A percentile compares a stretch with the other conserved stretches of the same genome.
Evolutionary conservation across 2,797 vertebrate genomes (phyloP).

Genomic region (Gallirallus australis): DNA sequence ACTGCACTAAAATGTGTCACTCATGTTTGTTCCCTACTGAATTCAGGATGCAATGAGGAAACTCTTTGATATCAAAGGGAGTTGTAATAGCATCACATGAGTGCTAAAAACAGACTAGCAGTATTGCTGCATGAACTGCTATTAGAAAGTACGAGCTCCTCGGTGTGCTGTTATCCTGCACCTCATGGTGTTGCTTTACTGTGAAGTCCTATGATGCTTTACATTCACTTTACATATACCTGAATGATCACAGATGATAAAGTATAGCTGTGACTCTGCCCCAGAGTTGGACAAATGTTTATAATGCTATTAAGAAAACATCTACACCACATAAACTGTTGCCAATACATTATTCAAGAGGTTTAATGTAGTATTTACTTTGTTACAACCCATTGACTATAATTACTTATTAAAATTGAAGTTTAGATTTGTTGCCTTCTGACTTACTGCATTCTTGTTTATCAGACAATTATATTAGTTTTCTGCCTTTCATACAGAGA

Average conservation of each 20-base stretch:
- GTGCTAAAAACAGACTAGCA: neutral
- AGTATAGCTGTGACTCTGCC: neutral
- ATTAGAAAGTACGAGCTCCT: neutral
- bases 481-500: neutral
- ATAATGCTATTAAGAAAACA: neutral
- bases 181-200: neutral
- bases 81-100: neutral
- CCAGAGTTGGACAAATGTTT: neutral
- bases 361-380: neutral
- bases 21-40: neutral
- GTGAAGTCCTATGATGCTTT: neutral
- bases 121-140: neutral
- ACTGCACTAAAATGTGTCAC: neutral
- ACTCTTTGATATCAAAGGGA: neutral
- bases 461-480: neutral
- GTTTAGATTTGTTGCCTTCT: neutral
- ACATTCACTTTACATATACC: neutral
- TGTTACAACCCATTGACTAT: neutral
- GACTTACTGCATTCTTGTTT: neutral
- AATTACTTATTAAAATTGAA: neutral
- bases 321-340: neutral
- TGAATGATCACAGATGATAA: neutral
- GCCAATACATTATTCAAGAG: neutral
- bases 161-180: neutral
- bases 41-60: neutral